Conservation (phyloP, 2,797 vertebrate genomes). For the Echeneis naucrates region DNA sequence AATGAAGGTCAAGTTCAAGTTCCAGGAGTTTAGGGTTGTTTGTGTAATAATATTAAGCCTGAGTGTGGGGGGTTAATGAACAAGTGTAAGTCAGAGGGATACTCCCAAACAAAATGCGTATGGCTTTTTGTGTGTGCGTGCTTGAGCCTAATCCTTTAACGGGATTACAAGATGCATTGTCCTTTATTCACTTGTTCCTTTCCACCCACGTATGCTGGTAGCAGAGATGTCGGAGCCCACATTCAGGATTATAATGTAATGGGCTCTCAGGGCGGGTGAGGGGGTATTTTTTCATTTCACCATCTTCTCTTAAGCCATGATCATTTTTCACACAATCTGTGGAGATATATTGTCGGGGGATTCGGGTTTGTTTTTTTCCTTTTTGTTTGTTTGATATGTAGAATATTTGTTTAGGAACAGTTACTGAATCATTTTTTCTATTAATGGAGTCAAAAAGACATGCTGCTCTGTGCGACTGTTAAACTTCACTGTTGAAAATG, state of each 20-base stretch:
- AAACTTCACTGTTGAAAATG: background rate
- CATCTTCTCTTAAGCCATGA: constrained; percentile 16
- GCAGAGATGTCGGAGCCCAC: constrained; percentile 67
- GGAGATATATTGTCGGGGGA: background rate
- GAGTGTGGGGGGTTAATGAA: constrained; percentile 63
- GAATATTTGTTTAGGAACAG: background rate
- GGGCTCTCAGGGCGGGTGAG: constrained; percentile 44
- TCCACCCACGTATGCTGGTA: constrained; percentile 66
- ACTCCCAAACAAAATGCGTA: constrained; percentile 57
- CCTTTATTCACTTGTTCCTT: constrained; percentile 76
- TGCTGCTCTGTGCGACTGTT: background rate
- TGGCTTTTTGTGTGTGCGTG: constrained; percentile 41
- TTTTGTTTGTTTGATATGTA: constrained; percentile 6
- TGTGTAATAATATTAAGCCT: constrained; percentile 52
- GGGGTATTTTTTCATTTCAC: constrained; percentile 27
- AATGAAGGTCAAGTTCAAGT: constrained; percentile 42
- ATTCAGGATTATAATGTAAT: constrained; percentile 67
- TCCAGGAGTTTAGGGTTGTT: constrained; percentile 11
- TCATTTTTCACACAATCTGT: constrained; percentile 20
- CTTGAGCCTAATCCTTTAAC: constrained; percentile 80
- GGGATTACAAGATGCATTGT: constrained; percentile 80
- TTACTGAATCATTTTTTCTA: background rate
- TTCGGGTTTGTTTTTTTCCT: too few relatives aligned
- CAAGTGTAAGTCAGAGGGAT: constrained; percentile 57
- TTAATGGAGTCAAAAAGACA: background rate